phyloP scores from a whole-genome alignment of 2,888 invertebrate genomes.

The Loripinus fragilis region DNA sequence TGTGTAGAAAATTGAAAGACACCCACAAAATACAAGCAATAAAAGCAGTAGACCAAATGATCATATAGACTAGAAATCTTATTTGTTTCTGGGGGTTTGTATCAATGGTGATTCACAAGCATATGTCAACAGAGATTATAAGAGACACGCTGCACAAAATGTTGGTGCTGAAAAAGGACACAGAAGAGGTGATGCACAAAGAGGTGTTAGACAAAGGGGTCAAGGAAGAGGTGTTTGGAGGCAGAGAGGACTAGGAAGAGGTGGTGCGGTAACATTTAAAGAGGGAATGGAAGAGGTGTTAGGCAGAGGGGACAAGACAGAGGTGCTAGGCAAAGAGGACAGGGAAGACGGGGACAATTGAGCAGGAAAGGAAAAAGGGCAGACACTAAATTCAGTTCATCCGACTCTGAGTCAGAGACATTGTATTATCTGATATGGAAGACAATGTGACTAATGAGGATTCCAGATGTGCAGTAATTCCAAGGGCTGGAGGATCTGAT shows the following conservation, averaged over 20 bases:
- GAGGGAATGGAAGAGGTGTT: background rate
- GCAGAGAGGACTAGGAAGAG: conserved; percentile 12
- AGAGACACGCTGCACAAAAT: conserved; percentile 31
- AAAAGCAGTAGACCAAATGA: conserved; percentile 16
- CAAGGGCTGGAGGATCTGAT: no score
- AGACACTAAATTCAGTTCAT: no score
- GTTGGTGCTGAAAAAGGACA: background rate
- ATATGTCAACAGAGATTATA: conserved; percentile 26
- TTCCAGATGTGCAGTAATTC: no score
- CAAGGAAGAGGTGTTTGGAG: background rate
- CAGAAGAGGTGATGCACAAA: background rate
- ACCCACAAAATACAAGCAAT: conserved; percentile 36
- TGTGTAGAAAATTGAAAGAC: conserved; percentile 31
- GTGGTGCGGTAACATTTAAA: background rate
- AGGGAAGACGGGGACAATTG: no score
- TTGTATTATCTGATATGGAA: no score
- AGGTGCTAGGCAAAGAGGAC: background rate
- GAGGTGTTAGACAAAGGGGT: background rate
- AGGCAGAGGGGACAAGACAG: background rate
- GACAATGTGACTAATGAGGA: no score
- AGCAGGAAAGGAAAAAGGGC: no score
- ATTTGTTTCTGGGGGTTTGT: conserved; percentile 38
- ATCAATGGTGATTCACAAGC: background rate
- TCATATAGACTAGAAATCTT: conserved; percentile 30
- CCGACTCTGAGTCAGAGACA: no score